A percentile compares a stretch with the other conserved stretches of the same genome.
Evolutionary conservation across 2,888 invertebrate species (phyloP).

Genomic region (Ichneumoninae sp.): DNA sequence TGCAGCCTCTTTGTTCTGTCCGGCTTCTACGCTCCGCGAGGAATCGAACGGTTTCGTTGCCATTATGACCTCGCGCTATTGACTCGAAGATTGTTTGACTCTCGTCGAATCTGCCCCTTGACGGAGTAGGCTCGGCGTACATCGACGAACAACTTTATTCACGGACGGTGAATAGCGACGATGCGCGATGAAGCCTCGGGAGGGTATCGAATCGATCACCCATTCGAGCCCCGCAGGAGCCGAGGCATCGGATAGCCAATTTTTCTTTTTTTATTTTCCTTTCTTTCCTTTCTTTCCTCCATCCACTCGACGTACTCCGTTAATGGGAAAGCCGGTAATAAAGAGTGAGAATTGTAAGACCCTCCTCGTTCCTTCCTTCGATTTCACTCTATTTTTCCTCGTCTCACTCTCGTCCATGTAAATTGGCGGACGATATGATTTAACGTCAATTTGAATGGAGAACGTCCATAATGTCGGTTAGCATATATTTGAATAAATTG

Average conservation of each 20-base stretch:
- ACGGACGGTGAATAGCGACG: background rate
- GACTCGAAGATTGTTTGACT: conserved; percentile 42
- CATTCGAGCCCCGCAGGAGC: conserved; percentile 38
- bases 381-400: conserved; percentile 7
- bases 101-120: conserved; percentile 2
- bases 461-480: conserved; percentile 77
- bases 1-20: background rate
- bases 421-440: conserved; percentile 77
- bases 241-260: conserved; percentile 37
- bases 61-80: conserved; percentile 41
- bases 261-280: conserved; percentile 7
- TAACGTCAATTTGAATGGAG: conserved; percentile 77
- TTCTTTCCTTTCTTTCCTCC: conserved; percentile 19
- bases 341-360: conserved; percentile 59
- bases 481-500: conserved; percentile 82
- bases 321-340: conserved; percentile 68
- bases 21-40: background rate
- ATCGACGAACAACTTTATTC: background rate
- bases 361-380: conserved; percentile 1
- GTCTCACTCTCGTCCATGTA: conserved; percentile 67
- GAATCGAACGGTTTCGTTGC: conserved; percentile 45
- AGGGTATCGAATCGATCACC: conserved; percentile 50
- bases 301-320: conserved; percentile 47
- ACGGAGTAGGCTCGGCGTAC: background rate
- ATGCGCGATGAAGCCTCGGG: background rate